phyloP scores from a whole-genome alignment of 1,140 invertebrate species.

The Telenomus remus region DNA sequence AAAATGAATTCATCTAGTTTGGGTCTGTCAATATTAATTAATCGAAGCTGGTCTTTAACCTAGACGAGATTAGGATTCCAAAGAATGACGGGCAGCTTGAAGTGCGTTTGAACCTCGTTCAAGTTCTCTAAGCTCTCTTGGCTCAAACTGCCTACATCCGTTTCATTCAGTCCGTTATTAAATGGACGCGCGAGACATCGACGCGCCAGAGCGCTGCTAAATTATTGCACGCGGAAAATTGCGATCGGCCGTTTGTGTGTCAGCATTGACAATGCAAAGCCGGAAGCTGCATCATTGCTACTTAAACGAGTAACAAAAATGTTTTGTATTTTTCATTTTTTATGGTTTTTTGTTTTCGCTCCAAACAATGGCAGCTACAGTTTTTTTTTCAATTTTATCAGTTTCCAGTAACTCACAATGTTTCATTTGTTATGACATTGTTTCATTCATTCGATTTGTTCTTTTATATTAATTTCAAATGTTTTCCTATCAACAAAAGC shows the following conservation, averaged over 20 bases:
- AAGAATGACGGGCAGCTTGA: slow-evolving; percentile 44
- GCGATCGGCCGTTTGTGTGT: slow-evolving; percentile 52
- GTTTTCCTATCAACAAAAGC: not conserved
- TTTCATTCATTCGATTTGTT: slow-evolving; percentile 6
- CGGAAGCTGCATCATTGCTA: slow-evolving; percentile 46
- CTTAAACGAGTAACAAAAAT: slow-evolving; percentile 36
- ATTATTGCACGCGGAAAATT: slow-evolving; percentile 55
- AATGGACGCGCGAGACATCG: slow-evolving; percentile 50
- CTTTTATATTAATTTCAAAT: too few species aligned
- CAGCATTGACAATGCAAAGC: slow-evolving; percentile 49
- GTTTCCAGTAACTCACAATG: too few species aligned
- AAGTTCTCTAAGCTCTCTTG: slow-evolving; percentile 33
- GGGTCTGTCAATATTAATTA: slow-evolving; percentile 18
- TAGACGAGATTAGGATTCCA: slow-evolving; percentile 51
- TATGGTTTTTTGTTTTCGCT: too few species aligned
- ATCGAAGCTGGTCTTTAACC: slow-evolving; percentile 44
- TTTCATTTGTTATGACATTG: too few species aligned
- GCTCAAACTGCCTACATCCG: slow-evolving; percentile 55
- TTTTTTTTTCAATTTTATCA: too few species aligned
- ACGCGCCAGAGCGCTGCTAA: slow-evolving; percentile 42
- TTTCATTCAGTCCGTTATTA: slow-evolving; percentile 54
- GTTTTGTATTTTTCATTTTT: not conserved
- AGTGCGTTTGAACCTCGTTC: slow-evolving; percentile 29
- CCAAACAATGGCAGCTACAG: too few species aligned
- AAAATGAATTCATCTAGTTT: slow-evolving; percentile 4